Conservation (phyloP, 2,113 vertebrate genomes). For the Hyla sarda region DNA sequence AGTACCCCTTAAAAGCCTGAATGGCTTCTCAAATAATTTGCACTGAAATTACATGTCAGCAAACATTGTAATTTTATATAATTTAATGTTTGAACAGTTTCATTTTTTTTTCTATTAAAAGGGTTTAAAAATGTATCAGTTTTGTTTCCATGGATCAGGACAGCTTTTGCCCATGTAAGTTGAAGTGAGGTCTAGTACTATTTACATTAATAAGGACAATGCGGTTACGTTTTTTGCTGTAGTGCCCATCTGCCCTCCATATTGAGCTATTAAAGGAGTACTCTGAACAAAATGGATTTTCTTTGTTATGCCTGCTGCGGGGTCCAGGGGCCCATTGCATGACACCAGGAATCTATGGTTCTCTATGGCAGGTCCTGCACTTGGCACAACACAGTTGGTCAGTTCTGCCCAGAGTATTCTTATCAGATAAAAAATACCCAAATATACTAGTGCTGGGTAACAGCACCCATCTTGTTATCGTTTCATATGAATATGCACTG, state of each 20-base stretch:
- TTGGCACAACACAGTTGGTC: background rate
- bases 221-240: no score
- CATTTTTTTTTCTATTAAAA: background rate
- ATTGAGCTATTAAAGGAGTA: background rate
- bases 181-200: no score
- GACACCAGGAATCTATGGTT: background rate
- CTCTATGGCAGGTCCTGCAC: background rate
- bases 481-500: background rate
- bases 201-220: no score
- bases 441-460: background rate
- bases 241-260: background rate
- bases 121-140: no score
- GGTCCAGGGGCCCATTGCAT: background rate
- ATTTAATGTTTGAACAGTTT: background rate
- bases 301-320: background rate
- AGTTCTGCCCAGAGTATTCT: background rate
- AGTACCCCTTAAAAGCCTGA: background rate
- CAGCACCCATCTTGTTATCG: background rate
- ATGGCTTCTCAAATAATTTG: background rate
- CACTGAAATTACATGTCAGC: slow-evolving; percentile 32
- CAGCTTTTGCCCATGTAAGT: no score
- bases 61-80: background rate
- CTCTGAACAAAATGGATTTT: background rate
- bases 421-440: background rate
- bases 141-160: background rate